These are phyloP conservation scores for Lingula anatina DNA, from an alignment of 2,888 invertebrate species.

Conservation along the genomic window DNA sequence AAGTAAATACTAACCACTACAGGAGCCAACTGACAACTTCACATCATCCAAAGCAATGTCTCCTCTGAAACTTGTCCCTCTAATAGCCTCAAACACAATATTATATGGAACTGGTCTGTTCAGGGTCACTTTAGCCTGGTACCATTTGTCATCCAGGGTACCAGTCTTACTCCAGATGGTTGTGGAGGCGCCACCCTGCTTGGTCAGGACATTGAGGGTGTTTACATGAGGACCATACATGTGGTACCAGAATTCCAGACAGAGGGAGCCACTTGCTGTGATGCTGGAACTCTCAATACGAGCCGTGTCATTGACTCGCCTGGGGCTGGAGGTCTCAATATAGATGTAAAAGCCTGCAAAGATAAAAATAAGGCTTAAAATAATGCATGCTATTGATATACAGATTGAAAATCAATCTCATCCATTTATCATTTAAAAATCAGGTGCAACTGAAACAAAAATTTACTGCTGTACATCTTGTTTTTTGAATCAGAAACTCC, in stretches of 20 bases:
- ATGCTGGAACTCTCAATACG: conserved; percentile 20
- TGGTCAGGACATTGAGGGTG: conserved; percentile 21
- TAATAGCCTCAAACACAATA: conserved; percentile 38
- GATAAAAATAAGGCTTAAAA: conserved; percentile 10
- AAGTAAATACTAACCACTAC: not conserved
- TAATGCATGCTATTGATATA: too few relatives aligned
- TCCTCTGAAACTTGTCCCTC: conserved; percentile 26
- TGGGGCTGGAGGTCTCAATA: conserved; percentile 25
- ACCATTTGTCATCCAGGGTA: conserved; percentile 14
- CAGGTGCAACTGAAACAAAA: too few relatives aligned
- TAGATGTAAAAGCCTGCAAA: conserved; percentile 36
- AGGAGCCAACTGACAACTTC: conserved; percentile 2
- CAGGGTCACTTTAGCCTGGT: conserved; percentile 19
- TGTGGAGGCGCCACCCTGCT: not conserved
- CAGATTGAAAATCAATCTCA: too few relatives aligned
- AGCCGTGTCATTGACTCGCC: conserved; percentile 24
- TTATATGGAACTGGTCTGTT: conserved; percentile 18
- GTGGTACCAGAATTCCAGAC: conserved; percentile 42
- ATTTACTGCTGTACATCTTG: too few relatives aligned
- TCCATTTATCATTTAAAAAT: too few relatives aligned
- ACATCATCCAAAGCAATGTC: conserved; percentile 48
- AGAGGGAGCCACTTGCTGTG: conserved; percentile 14
- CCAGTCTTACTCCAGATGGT: conserved; percentile 6
- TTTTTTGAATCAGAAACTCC: too few relatives aligned
- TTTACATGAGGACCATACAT: conserved; percentile 39